Conservation (phyloP, 2,888 invertebrate genomes). For the Eupithecia tripunctaria region DNA sequence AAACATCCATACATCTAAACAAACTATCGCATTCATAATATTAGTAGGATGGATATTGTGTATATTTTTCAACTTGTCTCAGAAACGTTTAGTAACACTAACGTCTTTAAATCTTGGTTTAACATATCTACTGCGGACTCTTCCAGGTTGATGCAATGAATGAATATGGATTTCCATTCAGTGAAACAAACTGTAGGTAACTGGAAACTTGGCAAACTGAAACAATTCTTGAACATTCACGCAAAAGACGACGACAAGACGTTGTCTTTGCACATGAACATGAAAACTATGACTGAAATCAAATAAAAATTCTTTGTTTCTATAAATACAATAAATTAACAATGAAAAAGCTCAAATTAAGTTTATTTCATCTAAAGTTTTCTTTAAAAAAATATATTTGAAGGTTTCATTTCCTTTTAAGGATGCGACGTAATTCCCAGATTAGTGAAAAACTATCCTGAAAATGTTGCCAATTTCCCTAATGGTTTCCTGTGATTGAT, state of each 20-base stretch:
- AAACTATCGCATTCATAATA: no score
- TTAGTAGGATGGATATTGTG: no score
- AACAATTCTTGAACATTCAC: background rate
- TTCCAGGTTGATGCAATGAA: constrained; percentile 16
- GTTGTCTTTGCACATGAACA: background rate
- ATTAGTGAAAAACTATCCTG: background rate
- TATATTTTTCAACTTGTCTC: no score
- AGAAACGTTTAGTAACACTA: background rate
- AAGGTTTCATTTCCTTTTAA: background rate
- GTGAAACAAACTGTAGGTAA: background rate
- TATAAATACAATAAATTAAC: no score
- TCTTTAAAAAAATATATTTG: no score
- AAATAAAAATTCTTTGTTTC: no score
- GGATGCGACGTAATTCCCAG: background rate
- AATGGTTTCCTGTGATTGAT: background rate
- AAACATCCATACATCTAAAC: no score
- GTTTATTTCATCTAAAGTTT: no score
- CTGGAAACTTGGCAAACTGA: background rate
- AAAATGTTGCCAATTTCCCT: background rate
- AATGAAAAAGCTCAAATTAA: no score
- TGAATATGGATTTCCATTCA: constrained; percentile 16
- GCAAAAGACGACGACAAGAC: background rate
- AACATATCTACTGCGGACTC: background rate
- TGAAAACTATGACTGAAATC: no score
- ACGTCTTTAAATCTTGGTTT: background rate